A percentile compares a stretch with the other conserved stretches of the same genome.
Evolutionary conservation across 2,888 invertebrate species (phyloP).

Genomic region (Oscheius myriophilus): DNA sequence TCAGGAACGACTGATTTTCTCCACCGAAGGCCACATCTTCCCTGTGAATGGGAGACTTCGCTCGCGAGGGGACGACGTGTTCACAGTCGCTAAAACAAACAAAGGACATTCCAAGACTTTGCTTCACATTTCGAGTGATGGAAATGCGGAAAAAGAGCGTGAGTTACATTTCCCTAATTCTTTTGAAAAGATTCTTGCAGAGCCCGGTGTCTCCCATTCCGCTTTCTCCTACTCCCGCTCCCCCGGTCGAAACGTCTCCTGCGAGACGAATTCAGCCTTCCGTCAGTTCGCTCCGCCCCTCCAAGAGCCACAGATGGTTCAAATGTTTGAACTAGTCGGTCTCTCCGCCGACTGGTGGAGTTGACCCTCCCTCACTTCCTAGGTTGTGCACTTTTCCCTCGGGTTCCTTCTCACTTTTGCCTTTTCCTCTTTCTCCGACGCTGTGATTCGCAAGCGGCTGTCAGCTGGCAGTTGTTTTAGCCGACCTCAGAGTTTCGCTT

Average conservation of each 20-base stretch:
- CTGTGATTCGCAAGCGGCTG: constrained; percentile 4
- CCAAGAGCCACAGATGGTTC: constrained; percentile 34
- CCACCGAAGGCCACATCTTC: constrained; percentile 77
- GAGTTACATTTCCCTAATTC: background rate
- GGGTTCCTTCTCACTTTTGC: background rate
- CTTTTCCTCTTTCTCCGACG: background rate
- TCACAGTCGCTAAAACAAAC: background rate
- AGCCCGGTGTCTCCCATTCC: background rate
- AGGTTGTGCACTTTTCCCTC: background rate
- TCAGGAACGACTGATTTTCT: constrained; percentile 75
- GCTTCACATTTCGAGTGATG: too few relatives aligned
- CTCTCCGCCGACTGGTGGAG: constrained; percentile 25
- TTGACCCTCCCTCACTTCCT: background rate
- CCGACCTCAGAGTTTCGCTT: background rate
- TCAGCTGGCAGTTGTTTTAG: constrained; percentile 1
- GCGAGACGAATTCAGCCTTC: constrained; percentile 23
- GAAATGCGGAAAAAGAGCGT: background rate
- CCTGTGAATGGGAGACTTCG: constrained; percentile 71
- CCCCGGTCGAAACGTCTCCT: constrained; percentile 29
- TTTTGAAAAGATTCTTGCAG: too few relatives aligned
- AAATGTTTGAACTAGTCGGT: constrained; percentile 45
- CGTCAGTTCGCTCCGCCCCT: constrained; percentile 41
- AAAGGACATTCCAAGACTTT: background rate
- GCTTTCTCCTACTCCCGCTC: background rate
- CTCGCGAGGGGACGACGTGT: background rate